A percentile compares a stretch with the other conserved stretches of the same genome.
phyloP scores from a whole-genome alignment of 2,797 vertebrate species.

The Alcedo atthis region DNA sequence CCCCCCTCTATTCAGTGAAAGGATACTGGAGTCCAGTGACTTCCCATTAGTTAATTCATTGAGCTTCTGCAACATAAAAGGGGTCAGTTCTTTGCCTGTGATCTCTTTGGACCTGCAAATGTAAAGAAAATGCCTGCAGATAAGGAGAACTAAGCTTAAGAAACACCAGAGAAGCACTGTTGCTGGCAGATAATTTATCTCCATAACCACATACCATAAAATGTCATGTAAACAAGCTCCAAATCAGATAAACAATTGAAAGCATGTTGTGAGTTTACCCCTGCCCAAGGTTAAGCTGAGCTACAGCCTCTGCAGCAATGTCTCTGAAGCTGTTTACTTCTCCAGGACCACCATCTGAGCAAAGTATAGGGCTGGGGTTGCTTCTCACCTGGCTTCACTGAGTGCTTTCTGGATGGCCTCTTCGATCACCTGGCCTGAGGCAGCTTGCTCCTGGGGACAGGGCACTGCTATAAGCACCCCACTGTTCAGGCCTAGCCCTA shows the following conservation, averaged over 20 bases:
- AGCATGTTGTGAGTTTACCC: neutral
- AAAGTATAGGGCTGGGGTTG: neutral
- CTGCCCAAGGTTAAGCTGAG: neutral
- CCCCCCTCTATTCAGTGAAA: neutral
- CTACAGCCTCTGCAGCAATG: neutral
- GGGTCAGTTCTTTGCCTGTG: slow-evolving; percentile 87
- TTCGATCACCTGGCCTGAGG: slow-evolving; percentile 82
- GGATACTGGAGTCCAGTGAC: slow-evolving; percentile 91
- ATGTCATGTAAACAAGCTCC: neutral
- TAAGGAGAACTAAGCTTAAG: neutral
- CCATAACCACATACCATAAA: neutral
- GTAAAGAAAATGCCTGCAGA: neutral
- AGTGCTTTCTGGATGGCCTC: slow-evolving; percentile 83
- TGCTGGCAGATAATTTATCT: slow-evolving; percentile 15
- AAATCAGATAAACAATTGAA: neutral
- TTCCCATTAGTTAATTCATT: slow-evolving; percentile 84
- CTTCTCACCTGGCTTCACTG: slow-evolving; percentile 81
- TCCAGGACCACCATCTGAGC: neutral
- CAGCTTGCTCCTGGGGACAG: slow-evolving; percentile 83
- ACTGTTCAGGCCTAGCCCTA: slow-evolving; percentile 82
- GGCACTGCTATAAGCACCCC: slow-evolving; percentile 90
- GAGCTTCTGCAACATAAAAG: slow-evolving; percentile 86
- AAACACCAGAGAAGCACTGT: neutral
- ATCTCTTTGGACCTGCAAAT: slow-evolving; percentile 78
- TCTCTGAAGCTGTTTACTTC: neutral